Percentiles rank a stretch among this genome's conserved stretches.
Conservation (phyloP, 2,797 vertebrate species). For the Schizothorax lantsangensis region DNA sequence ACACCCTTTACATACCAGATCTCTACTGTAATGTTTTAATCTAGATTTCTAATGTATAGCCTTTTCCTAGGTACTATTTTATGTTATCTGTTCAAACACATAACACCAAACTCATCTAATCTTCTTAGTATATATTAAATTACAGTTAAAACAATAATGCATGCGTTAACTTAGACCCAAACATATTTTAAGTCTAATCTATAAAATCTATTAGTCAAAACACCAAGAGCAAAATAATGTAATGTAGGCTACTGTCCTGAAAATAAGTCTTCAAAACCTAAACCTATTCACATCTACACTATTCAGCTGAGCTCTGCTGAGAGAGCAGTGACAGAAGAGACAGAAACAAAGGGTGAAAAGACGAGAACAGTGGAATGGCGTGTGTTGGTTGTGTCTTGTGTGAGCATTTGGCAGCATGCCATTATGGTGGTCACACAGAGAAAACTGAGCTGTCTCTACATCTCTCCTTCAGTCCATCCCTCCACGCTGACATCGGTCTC, state of each 20-base stretch:
- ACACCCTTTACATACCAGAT: constrained; percentile 23
- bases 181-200: constrained; percentile 2
- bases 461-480: constrained; percentile 43
- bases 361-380: constrained; percentile 17
- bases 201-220: constrained; percentile 23
- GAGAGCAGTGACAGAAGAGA: constrained; percentile 11
- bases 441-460: constrained; percentile 75
- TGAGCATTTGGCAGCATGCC: constrained; percentile 69
- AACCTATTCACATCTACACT: not conserved
- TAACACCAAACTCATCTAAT: not conserved
- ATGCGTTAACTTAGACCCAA: not conserved
- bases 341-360: constrained; percentile 33
- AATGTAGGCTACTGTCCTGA: not conserved
- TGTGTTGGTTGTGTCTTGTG: constrained; percentile 66
- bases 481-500: constrained; percentile 7
- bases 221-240: not conserved
- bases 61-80: constrained; percentile 1
- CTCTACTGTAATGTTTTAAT: not conserved
- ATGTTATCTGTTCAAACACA: not conserved
- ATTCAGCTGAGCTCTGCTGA: constrained; percentile 14
- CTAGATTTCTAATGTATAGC: not conserved
- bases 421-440: constrained; percentile 76
- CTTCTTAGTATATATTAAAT: no score
- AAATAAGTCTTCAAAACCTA: not conserved
- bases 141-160: not conserved